Base-by-base conservation (phyloP, 2,113 vertebrate genomes). In the Acrocephalus kingi region DNA sequence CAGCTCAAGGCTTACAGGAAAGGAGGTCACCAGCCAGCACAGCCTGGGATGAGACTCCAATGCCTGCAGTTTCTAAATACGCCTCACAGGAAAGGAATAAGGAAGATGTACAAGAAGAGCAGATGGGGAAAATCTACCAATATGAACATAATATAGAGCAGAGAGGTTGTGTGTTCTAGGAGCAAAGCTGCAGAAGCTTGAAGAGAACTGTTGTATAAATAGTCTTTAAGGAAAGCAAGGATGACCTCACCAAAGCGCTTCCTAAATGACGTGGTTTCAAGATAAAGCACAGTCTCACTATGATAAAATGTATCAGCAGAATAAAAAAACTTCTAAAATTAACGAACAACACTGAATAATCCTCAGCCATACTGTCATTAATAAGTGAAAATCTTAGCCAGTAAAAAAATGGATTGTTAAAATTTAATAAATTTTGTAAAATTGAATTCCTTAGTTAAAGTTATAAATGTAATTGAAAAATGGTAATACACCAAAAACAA, bases 171-270 rank as follows among this genome's bases (percentile, higher is more conserved):
- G 2, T 73, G 37, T 72, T 88, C 43, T 17, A 51, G 25, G 3
- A 61, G n/a, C 43, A 86, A 74, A 51, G 46, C 37, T 69, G 51
- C 16, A 87, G 41, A 66, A 80, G 15, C 8, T 80, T 33, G 17
- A 69, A 66, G 64, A 33, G 51, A 92, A 61, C 20, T 54, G 21
- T 30, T 80, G 24, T 37, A 37, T 73, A 78, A 95, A 95, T 31
- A 93, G 77, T 91, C 52, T 94, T 91, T 81, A 59, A 87, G 93
- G 78, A 95, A 86, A 84, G 56, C 51, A 90, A 88, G 39, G 66
- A 73, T 66, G 52, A 93, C 68, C 75, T 90, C 84, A 74, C 37
- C 49, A 51, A 93, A 97, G 97, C 31, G 8, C 48, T 84, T 92
- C 64, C 56, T 46, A 84, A 61, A 76, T 56, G 37, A 92, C 2